phyloP scores from a whole-genome alignment of 2,888 invertebrate species.

The Portevinia maculata region DNA sequence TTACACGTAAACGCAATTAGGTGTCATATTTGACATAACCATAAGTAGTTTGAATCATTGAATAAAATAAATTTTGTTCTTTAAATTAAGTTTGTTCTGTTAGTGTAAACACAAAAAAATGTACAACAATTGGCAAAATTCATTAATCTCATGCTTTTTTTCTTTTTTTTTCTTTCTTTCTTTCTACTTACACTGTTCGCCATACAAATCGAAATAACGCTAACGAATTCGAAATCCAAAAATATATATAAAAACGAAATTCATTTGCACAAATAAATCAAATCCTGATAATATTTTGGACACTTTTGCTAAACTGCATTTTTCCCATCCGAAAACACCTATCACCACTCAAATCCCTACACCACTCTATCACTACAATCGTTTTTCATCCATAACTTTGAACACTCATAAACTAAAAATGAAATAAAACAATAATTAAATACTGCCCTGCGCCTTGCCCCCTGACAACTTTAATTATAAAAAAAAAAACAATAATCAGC shows the following conservation, averaged over 20 bases:
- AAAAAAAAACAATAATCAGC: slow-evolving; percentile 69
- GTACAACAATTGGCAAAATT: slow-evolving; percentile 72
- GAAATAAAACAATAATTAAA: slow-evolving; percentile 31
- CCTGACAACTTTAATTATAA: slow-evolving; percentile 49
- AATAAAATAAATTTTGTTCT: slow-evolving; percentile 31
- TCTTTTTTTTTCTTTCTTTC: slow-evolving; percentile 65
- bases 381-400: slow-evolving; percentile 49
- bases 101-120: slow-evolving; percentile 47
- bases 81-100: slow-evolving; percentile 43
- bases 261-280: slow-evolving; percentile 73
- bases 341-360: slow-evolving; percentile 50
- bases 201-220: slow-evolving; percentile 59
- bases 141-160: slow-evolving; percentile 73
- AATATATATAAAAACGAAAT: slow-evolving; percentile 36
- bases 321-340: slow-evolving; percentile 56
- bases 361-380: slow-evolving; percentile 33
- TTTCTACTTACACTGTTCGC: slow-evolving; percentile 69
- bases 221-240: slow-evolving; percentile 51
- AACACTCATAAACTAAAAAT: slow-evolving; percentile 40
- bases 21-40: slow-evolving; percentile 35
- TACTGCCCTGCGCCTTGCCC: slow-evolving; percentile 25
- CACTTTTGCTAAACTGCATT: slow-evolving; percentile 59
- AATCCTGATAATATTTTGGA: slow-evolving; percentile 47
- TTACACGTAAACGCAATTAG: slow-evolving; percentile 8
- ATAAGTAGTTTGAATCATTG: slow-evolving; percentile 41